phyloP scores from a whole-genome alignment of 2,797 vertebrate genomes.

The Pteronotus mesoamericanus region DNA sequence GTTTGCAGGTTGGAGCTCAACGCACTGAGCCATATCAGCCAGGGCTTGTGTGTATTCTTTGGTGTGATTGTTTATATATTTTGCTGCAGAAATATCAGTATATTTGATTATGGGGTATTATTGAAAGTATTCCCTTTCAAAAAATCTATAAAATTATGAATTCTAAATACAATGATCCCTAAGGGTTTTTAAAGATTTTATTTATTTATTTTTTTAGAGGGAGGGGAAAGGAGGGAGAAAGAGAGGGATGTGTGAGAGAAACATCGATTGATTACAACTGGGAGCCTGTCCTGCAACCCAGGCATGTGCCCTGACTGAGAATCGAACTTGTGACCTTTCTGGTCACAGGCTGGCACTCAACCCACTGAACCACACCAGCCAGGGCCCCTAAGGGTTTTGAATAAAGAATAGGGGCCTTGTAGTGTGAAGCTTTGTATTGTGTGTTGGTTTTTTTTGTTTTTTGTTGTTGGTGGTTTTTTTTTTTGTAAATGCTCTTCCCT shows the following conservation, averaged over 20 bases:
- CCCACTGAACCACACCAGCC: background rate
- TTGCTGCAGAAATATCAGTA: conserved; percentile 2
- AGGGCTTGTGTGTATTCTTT: background rate
- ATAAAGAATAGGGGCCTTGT: background rate
- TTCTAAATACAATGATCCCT: background rate
- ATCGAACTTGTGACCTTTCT: background rate
- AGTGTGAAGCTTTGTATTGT: background rate
- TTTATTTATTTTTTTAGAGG: background rate
- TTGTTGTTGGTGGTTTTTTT: background rate
- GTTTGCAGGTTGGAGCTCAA: too few species aligned
- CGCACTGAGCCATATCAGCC: too few species aligned
- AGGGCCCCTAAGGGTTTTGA: background rate
- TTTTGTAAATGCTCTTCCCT: background rate
- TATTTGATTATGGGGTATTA: background rate
- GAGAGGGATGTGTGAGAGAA: background rate
- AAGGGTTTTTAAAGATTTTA: background rate
- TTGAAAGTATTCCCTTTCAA: background rate
- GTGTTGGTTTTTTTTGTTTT: background rate
- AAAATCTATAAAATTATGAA: background rate
- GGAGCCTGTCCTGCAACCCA: background rate
- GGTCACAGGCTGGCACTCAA: background rate
- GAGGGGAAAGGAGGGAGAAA: background rate
- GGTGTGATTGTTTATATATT: background rate
- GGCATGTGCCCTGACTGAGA: background rate
- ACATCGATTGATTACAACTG: background rate